These are phyloP conservation scores for Choloepus hoffmanni DNA, from an alignment of 2,113 vertebrate genomes.

Conservation along the genomic window DNA sequence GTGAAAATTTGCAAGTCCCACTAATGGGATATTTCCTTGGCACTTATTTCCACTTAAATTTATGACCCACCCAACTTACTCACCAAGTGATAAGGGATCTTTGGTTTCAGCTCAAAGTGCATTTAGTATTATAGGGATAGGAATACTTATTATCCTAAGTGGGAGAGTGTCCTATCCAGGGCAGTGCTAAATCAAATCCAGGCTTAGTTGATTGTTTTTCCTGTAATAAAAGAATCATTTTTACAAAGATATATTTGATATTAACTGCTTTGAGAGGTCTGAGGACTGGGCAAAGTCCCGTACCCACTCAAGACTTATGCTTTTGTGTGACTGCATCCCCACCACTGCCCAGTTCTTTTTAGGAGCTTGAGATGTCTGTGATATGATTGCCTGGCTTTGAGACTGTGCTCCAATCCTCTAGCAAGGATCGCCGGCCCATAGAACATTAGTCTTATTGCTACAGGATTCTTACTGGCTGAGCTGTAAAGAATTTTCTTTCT, in stretches of 20 bases:
- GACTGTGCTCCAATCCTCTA: not conserved
- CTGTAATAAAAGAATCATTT: not conserved
- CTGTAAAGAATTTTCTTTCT: conserved; percentile 35
- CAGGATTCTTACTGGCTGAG: not conserved
- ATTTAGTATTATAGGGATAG: conserved; percentile 10
- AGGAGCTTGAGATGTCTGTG: not conserved
- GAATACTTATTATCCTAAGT: not conserved
- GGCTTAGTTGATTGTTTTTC: not conserved
- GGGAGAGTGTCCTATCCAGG: not conserved
- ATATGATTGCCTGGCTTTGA: not conserved
- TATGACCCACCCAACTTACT: not conserved
- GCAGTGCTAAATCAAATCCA: not conserved
- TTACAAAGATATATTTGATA: not conserved
- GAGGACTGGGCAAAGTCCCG: not conserved
- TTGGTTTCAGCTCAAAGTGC: not conserved
- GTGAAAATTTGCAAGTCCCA: not conserved
- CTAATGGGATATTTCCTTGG: not conserved
- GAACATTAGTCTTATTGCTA: not conserved
- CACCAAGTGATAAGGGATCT: not conserved
- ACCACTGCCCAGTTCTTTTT: not conserved
- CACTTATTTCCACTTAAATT: conserved; percentile 25
- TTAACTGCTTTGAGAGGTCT: not conserved
- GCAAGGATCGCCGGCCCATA: not conserved
- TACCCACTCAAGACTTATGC: not conserved
- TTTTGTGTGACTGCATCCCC: accelerated